Percentiles rank a stretch among this genome's conserved stretches.
These are phyloP conservation scores for Apis laboriosa DNA, from an alignment of 1,140 invertebrate genomes.

Conservation along the genomic window DNA sequence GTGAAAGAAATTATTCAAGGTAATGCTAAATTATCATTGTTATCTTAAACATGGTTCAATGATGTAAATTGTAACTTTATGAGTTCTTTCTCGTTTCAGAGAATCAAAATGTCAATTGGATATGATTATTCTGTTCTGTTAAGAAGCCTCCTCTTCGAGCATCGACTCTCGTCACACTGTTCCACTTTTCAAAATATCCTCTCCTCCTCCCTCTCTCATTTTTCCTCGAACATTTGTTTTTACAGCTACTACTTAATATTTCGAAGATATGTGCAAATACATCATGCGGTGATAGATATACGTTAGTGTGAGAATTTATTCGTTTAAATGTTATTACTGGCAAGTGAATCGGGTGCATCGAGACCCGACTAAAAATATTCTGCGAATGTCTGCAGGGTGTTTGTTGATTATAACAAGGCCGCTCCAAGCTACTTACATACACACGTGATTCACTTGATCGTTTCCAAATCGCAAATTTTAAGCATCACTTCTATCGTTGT, in stretches of 20 bases:
- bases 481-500: neutral
- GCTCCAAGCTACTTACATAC: slow-evolving; percentile 24
- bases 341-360: slow-evolving; percentile 12
- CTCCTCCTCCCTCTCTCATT: neutral
- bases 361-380: slow-evolving; percentile 15
- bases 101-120: neutral
- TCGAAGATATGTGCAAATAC: slow-evolving; percentile 34
- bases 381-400: slow-evolving; percentile 3
- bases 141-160: neutral
- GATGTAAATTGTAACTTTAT: neutral
- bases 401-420: slow-evolving; percentile 30
- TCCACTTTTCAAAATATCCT: too few species aligned
- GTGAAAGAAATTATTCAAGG: neutral
- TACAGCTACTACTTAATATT: slow-evolving; percentile 12
- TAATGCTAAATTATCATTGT: neutral
- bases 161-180: neutral
- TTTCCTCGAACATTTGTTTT: neutral
- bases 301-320: slow-evolving; percentile 11
- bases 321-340: slow-evolving; percentile 16
- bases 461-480: neutral
- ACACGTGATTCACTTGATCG: slow-evolving; percentile 3
- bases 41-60: neutral
- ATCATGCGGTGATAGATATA: slow-evolving; percentile 27
- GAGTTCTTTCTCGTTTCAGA: neutral
- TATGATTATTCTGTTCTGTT: neutral